Evolutionary conservation across 2,797 vertebrate genomes (phyloP).

Genomic region (Ataeniobius toweri): DNA sequence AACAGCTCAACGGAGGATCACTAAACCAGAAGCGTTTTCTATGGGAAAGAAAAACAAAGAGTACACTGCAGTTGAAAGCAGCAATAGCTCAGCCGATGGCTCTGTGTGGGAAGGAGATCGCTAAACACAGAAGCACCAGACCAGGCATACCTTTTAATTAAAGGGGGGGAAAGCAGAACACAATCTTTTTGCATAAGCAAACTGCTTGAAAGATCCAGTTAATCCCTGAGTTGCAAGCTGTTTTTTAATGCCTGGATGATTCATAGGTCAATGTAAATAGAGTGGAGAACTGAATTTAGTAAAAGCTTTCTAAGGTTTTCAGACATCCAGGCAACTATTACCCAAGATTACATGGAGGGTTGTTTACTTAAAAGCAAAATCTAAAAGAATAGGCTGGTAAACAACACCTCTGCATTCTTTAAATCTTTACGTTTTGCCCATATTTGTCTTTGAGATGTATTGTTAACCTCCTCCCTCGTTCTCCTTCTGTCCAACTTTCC

Average conservation of each 20-base stretch:
- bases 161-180: too few relatives aligned
- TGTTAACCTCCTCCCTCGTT: slow-evolving; percentile 8
- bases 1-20: too few relatives aligned
- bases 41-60: too few relatives aligned
- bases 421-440: neutral
- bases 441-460: neutral
- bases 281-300: neutral
- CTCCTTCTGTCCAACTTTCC: slow-evolving; percentile 23
- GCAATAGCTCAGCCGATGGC: neutral
- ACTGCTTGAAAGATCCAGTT: neutral
- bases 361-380: neutral
- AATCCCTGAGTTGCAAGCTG: neutral
- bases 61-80: neutral
- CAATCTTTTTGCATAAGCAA: neutral
- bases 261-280: neutral
- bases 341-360: neutral
- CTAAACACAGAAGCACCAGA: neutral
- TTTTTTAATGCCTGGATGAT: neutral
- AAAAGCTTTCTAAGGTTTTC: neutral
- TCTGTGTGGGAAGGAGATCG: neutral
- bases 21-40: too few relatives aligned
- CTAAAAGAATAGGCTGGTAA: too few relatives aligned
- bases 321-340: neutral
- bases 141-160: neutral
- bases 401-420: neutral